These are phyloP conservation scores for Perizoma affinitatum DNA, from an alignment of 2,888 invertebrate species.

Conservation along the genomic window DNA sequence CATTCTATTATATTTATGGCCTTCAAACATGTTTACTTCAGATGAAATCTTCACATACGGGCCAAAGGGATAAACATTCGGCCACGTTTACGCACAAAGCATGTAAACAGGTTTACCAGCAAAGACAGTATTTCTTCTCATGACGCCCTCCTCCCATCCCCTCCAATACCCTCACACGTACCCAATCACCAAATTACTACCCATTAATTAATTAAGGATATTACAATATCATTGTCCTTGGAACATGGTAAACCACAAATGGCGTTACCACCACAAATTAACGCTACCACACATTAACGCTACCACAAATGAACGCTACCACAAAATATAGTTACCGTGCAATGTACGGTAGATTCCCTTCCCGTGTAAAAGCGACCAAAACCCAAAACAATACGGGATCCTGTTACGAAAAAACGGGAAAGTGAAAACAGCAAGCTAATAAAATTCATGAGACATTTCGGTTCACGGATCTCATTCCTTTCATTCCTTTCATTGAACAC, in stretches of 20 bases:
- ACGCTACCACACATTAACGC: too few species aligned
- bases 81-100: neutral
- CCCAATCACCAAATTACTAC: too few species aligned
- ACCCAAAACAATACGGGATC: constrained; percentile 21
- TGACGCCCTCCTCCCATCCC: too few species aligned
- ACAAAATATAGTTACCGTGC: too few species aligned
- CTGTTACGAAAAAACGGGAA: constrained; percentile 24
- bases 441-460: constrained; percentile 29
- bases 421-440: constrained; percentile 30
- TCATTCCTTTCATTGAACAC: constrained; percentile 12
- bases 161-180: too few species aligned
- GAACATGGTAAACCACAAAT: too few species aligned
- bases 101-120: neutral
- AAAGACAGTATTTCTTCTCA: neutral
- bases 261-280: too few species aligned
- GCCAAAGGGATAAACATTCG: constrained; percentile 10
- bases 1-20: constrained; percentile 23
- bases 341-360: neutral
- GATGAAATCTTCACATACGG: constrained; percentile 22
- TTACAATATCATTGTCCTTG: too few species aligned
- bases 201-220: too few species aligned
- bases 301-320: too few species aligned
- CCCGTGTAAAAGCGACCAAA: neutral
- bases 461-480: constrained; percentile 16
- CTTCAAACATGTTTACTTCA: constrained; percentile 13